Percentiles rank a stretch among this genome's conserved stretches.
Conservation (phyloP, 2,113 vertebrate genomes). For the Xerus inauris region DNA sequence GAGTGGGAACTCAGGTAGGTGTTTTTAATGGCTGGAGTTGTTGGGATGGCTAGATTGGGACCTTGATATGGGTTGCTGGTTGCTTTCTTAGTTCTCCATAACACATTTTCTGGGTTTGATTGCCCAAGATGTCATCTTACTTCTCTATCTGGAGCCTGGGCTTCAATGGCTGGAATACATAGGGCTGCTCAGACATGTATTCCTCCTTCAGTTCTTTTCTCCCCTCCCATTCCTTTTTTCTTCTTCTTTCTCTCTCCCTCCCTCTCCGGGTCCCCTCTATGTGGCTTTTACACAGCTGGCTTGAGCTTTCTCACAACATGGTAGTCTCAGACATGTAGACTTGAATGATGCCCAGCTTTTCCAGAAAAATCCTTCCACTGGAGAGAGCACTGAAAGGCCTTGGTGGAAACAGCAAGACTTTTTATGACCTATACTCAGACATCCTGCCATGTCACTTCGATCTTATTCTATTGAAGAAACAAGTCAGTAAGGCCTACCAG, state of each 20-base stretch:
- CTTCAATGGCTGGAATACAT: not conserved
- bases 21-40: not conserved
- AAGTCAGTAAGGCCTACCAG: not conserved
- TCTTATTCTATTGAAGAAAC: not conserved
- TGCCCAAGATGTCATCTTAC: not conserved
- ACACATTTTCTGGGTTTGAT: not conserved
- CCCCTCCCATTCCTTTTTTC: too few species aligned
- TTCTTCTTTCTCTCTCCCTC: accelerated
- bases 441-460: not conserved
- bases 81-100: not conserved
- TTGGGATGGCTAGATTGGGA: not conserved
- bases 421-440: not conserved
- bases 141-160: not conserved
- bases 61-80: not conserved
- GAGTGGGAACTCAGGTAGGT: not conserved
- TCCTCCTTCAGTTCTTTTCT: not conserved
- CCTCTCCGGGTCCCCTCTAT: not conserved
- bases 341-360: not conserved
- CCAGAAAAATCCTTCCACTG: not conserved
- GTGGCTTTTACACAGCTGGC: not conserved
- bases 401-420: not conserved
- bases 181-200: not conserved
- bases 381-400: not conserved
- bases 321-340: not conserved
- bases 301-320: not conserved